These are phyloP conservation scores for Macropus fuliginosus DNA, from an alignment of 2,797 vertebrate genomes.

Conservation along the genomic window DNA sequence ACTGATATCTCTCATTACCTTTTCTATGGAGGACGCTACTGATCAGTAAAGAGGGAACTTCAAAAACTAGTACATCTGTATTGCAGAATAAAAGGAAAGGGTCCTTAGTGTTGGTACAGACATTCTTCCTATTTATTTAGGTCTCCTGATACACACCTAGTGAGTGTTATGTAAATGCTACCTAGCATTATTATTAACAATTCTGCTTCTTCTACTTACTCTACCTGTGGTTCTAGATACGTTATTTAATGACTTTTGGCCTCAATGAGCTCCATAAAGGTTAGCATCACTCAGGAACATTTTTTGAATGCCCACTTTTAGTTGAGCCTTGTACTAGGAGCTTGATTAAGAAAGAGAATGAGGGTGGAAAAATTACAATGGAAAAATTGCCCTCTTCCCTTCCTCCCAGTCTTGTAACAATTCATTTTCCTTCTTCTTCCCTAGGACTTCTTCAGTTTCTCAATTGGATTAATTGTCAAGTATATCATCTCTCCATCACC, in stretches of 20 bases:
- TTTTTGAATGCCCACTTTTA: not conserved
- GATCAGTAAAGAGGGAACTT: not conserved
- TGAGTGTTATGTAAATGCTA: too few relatives aligned
- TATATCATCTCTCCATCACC: not conserved
- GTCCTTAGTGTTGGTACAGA: not conserved
- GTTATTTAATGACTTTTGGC: too few relatives aligned
- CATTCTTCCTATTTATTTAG: not conserved
- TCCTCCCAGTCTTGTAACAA: not conserved
- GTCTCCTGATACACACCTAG: not conserved
- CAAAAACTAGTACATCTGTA: not conserved
- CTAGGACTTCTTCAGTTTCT: not conserved
- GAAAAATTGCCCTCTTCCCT: not conserved
- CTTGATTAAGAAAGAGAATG: not conserved
- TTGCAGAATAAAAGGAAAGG: not conserved
- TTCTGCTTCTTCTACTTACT: too few relatives aligned
- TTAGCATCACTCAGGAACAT: not conserved
- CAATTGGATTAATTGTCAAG: conserved; percentile 42
- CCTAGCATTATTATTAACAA: too few relatives aligned
- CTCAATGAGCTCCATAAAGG: not conserved
- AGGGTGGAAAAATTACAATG: not conserved
- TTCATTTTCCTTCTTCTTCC: conserved; percentile 22
- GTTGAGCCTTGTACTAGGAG: not conserved
- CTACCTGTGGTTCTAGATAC: too few relatives aligned
- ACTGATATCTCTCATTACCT: not conserved
- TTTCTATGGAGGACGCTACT: not conserved